Conservation (phyloP, 2,888 invertebrate species). For the Pediacus dermestoides region DNA sequence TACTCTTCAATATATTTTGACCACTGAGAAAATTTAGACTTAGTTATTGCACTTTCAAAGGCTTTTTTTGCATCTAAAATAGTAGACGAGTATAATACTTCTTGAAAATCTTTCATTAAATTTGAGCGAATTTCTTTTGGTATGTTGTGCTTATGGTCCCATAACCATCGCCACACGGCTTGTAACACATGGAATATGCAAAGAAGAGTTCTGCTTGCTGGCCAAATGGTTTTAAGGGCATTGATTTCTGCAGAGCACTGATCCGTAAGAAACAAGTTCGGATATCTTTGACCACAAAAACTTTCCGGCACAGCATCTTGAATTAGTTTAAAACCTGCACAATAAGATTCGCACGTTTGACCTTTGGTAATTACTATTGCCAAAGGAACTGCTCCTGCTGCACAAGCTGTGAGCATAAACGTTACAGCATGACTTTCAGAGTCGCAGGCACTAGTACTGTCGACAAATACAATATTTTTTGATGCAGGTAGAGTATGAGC, state of each 20-base stretch:
- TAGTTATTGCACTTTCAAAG: no score
- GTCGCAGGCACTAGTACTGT: slow-evolving; percentile 14
- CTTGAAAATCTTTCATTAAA: slow-evolving; percentile 8
- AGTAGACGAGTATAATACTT: slow-evolving; percentile 6
- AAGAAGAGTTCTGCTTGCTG: slow-evolving; percentile 12
- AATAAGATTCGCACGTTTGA: slow-evolving; percentile 14
- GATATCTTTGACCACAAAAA: slow-evolving; percentile 12
- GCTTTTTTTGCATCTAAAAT: slow-evolving; percentile 1
- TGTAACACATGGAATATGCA: slow-evolving; percentile 18
- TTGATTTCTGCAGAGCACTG: slow-evolving; percentile 17
- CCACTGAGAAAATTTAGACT: no score
- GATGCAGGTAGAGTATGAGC: slow-evolving; percentile 1
- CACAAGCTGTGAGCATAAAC: slow-evolving; percentile 15
- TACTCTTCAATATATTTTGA: no score
- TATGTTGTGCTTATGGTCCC: slow-evolving; percentile 16
- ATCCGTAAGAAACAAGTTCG: slow-evolving; percentile 16
- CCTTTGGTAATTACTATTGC: slow-evolving; percentile 18
- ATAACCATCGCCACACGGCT: slow-evolving; percentile 15
- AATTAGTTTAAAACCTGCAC: slow-evolving; percentile 13
- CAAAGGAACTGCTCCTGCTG: slow-evolving; percentile 18
- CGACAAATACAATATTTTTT: slow-evolving; percentile 12
- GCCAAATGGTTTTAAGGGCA: slow-evolving; percentile 16
- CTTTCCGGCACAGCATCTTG: slow-evolving; percentile 8
- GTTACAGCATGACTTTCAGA: slow-evolving; percentile 11
- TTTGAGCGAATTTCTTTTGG: slow-evolving; percentile 2